Evolutionary conservation across 1,140 invertebrate genomes (phyloP), one percentile per base, ranked within the genome.

Genomic region (Bemisia tabaci): DNA sequence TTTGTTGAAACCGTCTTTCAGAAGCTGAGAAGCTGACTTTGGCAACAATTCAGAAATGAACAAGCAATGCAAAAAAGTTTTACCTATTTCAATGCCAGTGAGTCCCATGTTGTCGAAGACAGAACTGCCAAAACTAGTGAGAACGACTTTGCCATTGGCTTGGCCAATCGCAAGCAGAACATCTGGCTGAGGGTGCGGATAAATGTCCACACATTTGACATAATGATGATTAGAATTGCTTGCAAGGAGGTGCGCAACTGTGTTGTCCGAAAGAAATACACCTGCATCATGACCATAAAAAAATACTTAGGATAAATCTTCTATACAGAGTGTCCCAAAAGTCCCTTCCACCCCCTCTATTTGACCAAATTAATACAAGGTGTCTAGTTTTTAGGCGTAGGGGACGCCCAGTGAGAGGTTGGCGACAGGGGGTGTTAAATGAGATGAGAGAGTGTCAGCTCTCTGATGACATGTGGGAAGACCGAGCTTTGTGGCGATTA

Each of bases 131-230:
- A 95, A 89, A 27, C 87, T 89, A 25, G 85, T 87, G 1, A 95
- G 78, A 5, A 86, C 80, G 25, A 95, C 84, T 79, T 87, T 88
- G n/a, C 93, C 92, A 80, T 90, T 93, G 0, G 86, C 84, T 73
- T 92, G 85, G 1, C 92, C 93, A 64, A 94, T 82, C 0, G 92
- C 92, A 39, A 95, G 78, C 27, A 95, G 79, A 27, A 89, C 85
- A 71, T 92, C 90, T 72, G 82, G 80, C 48, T 89, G 84, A 22
- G 81, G 70, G 76, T 85, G 79, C 60, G 85, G 84, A 80, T 88
- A 86, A 75, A 91, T 87, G 72, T 91, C 89, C n/a, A 92, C 78
- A 75, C 87, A 88, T 78, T 89, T 87, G 12, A 85, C 81, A 75
- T 86, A 88, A 70, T 84, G 83, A 71, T 84, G 80, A 74, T 82